Conservation (phyloP, 2,888 invertebrate genomes). For the Blastobasis lacticolella region DNA sequence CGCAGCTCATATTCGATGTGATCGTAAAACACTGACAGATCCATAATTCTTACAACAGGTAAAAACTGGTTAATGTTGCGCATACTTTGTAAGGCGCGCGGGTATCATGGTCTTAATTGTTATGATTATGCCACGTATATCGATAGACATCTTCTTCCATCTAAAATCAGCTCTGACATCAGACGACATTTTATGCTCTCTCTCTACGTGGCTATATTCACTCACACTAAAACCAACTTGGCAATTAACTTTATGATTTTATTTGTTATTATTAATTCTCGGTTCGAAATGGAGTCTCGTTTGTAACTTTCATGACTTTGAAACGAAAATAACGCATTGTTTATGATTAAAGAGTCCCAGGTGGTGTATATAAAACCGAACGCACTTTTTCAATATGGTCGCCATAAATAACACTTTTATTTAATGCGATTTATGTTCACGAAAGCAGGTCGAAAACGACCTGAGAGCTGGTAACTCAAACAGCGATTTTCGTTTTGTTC, state of each 20-base stretch:
- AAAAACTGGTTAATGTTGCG: constrained; percentile 10
- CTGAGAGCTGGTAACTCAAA: constrained; percentile 66
- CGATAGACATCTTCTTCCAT: too few species aligned
- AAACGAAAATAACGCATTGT: constrained; percentile 33
- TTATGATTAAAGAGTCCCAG: constrained; percentile 30
- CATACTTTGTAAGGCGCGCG: constrained; percentile 9
- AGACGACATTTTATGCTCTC: too few species aligned
- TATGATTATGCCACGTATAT: constrained; percentile 1
- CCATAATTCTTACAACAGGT: constrained; percentile 8
- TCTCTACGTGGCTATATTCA: too few species aligned
- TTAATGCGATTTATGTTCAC: constrained; percentile 64
- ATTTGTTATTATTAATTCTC: not conserved
- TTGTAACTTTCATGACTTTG: constrained; percentile 18
- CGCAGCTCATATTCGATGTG: constrained; percentile 10
- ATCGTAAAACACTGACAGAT: constrained; percentile 11
- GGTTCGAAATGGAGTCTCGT: constrained; percentile 8
- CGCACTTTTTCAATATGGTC: constrained; percentile 52
- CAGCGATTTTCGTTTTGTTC: constrained; percentile 63
- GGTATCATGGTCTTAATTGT: constrained; percentile 7
- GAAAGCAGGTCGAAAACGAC: constrained; percentile 69
- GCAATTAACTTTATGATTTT: too few species aligned
- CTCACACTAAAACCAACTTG: too few species aligned
- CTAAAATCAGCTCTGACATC: too few species aligned
- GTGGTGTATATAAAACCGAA: constrained; percentile 19
- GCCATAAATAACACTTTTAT: constrained; percentile 62